Percentiles rank a stretch among this genome's conserved stretches.
Conservation (phyloP, 2,113 vertebrate species). For the Brachyistius frenatus region DNA sequence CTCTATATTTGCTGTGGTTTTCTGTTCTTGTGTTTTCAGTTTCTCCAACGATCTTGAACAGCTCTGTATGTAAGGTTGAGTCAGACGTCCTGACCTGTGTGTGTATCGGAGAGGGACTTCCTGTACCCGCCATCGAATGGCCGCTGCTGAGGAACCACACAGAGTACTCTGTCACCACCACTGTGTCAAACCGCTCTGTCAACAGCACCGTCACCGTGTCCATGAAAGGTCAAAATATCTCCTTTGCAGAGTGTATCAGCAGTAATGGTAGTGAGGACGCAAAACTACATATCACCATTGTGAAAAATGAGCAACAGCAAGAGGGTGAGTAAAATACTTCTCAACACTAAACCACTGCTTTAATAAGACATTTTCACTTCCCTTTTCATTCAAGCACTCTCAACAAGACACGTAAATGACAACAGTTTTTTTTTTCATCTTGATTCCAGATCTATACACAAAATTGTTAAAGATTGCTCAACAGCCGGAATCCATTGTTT, state of each 20-base stretch:
- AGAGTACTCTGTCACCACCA: conserved; percentile 24
- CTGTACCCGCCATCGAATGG: conserved; percentile 65
- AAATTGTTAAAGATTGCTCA: accelerated
- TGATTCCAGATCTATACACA: background rate
- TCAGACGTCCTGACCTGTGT: conserved; percentile 50
- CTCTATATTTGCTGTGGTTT: background rate
- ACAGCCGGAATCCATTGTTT: background rate
- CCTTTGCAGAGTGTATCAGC: conserved; percentile 16
- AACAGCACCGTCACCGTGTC: conserved; percentile 22
- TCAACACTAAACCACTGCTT: background rate
- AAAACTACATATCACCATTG: background rate
- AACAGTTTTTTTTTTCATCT: background rate
- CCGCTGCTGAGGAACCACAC: conserved; percentile 17
- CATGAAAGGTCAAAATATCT: accelerated
- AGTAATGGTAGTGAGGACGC: accelerated
- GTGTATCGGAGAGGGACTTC: conserved; percentile 60
- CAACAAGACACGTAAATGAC: background rate
- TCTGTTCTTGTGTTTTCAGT: background rate
- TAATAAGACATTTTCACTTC: background rate
- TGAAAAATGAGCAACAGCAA: background rate
- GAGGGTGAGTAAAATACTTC: background rate
- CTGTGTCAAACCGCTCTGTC: conserved; percentile 13
- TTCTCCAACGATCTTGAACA: background rate
- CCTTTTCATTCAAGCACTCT: background rate
- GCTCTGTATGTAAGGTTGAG: conserved; percentile 44